These are phyloP conservation scores for Prostheceraeus crozeri DNA, from an alignment of 2,888 invertebrate species.

Conservation along the genomic window DNA sequence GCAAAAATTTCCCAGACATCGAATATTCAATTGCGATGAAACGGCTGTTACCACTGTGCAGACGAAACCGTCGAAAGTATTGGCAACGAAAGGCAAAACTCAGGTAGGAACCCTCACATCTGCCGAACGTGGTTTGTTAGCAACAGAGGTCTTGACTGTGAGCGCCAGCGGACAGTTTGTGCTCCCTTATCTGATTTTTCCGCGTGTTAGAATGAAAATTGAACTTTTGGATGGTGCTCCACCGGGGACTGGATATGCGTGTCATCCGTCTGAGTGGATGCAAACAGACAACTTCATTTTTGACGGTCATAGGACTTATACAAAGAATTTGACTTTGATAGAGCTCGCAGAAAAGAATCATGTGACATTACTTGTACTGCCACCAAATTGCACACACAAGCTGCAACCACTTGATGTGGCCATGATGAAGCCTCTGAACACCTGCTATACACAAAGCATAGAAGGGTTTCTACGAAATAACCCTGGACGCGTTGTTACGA, in stretches of 20 bases:
- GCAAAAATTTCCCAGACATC: not conserved
- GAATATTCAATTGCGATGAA: conserved; percentile 13
- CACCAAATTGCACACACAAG: conserved; percentile 11
- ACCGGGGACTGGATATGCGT: not conserved
- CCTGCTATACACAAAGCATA: not conserved
- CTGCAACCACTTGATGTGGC: conserved; percentile 8
- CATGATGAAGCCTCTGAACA: conserved; percentile 17
- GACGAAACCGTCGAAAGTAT: not conserved
- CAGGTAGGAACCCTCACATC: conserved; percentile 8
- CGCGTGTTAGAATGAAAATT: conserved; percentile 12
- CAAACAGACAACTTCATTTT: not conserved
- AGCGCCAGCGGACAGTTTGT: not conserved
- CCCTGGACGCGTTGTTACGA: not conserved
- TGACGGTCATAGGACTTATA: conserved; percentile 9
- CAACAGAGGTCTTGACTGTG: not conserved
- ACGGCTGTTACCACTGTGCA: conserved; percentile 7
- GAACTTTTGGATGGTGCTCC: conserved; percentile 12
- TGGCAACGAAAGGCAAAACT: not conserved
- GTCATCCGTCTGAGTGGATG: conserved; percentile 10
- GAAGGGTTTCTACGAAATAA: conserved; percentile 10
- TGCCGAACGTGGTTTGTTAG: not conserved
- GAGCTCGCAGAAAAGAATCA: not conserved
- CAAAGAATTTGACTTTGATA: not conserved
- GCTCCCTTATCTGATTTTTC: not conserved
- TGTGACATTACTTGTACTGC: conserved; percentile 8